Conservation (phyloP, 2,888 invertebrate species). For the Hemistola chrysoprasaria region DNA sequence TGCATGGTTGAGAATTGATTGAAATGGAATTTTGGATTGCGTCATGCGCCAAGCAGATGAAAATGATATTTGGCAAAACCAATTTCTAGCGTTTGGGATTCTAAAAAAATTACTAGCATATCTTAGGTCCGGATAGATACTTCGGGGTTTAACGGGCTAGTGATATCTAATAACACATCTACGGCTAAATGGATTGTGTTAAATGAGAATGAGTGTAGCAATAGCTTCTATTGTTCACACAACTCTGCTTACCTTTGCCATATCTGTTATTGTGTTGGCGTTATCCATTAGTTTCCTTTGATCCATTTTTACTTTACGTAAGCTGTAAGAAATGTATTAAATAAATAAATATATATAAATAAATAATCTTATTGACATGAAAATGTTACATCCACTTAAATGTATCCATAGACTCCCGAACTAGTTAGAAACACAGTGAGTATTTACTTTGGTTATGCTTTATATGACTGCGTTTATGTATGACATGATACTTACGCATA, state of each 20-base stretch:
- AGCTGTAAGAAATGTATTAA: conserved; percentile 84
- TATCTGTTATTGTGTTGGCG: conserved; percentile 99
- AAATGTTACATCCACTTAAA: no score
- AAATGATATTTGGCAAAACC: conserved; percentile 25
- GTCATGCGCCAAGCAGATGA: conserved; percentile 49
- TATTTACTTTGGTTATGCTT: no score
- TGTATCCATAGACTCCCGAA: no score
- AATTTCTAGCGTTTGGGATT: neutral
- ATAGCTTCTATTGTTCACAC: conserved; percentile 37
- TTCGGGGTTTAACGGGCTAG: neutral
- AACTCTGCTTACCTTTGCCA: conserved; percentile 95
- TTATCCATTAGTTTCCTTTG: conserved; percentile 99
- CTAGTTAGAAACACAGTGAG: no score
- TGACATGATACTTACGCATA: conserved; percentile 91
- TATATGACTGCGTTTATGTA: neutral
- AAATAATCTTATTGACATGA: no score
- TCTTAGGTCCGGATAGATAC: neutral
- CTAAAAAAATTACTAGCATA: conserved; percentile 1
- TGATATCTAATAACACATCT: conserved; percentile 25
- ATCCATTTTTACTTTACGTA: conserved; percentile 99
- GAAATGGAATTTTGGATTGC: conserved; percentile 1
- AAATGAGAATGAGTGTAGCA: conserved; percentile 65
- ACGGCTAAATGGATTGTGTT: conserved; percentile 57
- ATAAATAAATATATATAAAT: neutral
- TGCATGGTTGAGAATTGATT: conserved; percentile 17